A percentile compares a stretch with the other conserved stretches of the same genome.
Conservation (phyloP, 1,140 invertebrate species). For the Coelopa frigida region DNA sequence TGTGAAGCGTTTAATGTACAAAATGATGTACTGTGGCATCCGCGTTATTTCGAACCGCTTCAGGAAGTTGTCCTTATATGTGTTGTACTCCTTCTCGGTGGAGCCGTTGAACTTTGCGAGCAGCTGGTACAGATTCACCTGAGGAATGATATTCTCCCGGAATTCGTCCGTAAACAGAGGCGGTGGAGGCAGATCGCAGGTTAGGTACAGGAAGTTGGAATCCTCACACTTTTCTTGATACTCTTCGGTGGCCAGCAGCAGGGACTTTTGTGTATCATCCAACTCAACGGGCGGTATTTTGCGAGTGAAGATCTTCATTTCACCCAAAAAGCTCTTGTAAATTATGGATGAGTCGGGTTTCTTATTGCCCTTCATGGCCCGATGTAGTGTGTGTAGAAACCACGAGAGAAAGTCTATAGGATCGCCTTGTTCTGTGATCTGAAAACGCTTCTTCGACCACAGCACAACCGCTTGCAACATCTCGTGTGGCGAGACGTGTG, state of each 20-base stretch:
- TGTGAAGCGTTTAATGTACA: slow-evolving; percentile 97
- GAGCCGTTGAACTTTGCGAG: slow-evolving; percentile 95
- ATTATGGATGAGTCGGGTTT: slow-evolving; percentile 84
- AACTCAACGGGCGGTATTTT: slow-evolving; percentile 92
- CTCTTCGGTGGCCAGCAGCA: slow-evolving; percentile 72
- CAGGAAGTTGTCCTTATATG: slow-evolving; percentile 97
- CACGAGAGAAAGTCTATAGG: slow-evolving; percentile 95
- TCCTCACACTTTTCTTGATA: slow-evolving; percentile 82
- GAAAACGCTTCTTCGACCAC: slow-evolving; percentile 96
- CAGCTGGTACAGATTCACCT: slow-evolving; percentile 90
- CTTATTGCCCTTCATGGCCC: slow-evolving; percentile 80
- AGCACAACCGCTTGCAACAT: slow-evolving; percentile 99
- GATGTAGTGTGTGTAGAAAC: slow-evolving; percentile 91
- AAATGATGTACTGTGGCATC: slow-evolving; percentile 93
- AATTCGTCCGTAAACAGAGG: slow-evolving; percentile 96
- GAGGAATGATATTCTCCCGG: slow-evolving; percentile 97
- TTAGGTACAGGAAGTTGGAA: slow-evolving; percentile 90
- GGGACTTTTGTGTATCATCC: slow-evolving; percentile 79
- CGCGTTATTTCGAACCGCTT: slow-evolving; percentile 94
- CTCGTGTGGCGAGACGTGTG: slow-evolving; percentile 99
- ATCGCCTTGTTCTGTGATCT: slow-evolving; percentile 98
- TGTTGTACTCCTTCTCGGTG: slow-evolving; percentile 97
- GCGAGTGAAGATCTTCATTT: slow-evolving; percentile 89
- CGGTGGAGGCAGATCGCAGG: slow-evolving; percentile 92
- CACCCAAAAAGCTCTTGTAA: slow-evolving; percentile 90